Evolutionary conservation across 1,140 invertebrate genomes (phyloP).

Genomic region (Lucilia cuprina): DNA sequence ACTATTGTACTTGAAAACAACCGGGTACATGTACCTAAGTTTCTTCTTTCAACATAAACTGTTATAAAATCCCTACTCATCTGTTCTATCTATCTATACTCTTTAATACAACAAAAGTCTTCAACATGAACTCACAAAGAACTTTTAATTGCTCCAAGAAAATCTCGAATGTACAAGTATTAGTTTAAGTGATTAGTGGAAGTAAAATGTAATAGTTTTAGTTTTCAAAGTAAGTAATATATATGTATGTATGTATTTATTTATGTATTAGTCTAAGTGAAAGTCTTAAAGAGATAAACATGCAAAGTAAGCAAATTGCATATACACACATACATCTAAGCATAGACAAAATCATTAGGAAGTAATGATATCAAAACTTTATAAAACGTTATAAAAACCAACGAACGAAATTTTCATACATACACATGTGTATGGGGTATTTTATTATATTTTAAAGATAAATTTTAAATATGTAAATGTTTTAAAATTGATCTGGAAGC

Average conservation of each 20-base stretch:
- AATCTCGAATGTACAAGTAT: background rate
- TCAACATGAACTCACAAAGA: constrained; percentile 2
- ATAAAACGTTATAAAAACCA: background rate
- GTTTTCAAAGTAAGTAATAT: background rate
- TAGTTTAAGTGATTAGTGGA: constrained; percentile 7
- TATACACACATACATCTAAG: background rate
- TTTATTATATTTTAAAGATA: background rate
- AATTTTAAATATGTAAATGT: no score
- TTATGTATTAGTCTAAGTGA: background rate
- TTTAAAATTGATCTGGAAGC: no score
- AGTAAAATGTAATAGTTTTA: background rate
- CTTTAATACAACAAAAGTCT: background rate
- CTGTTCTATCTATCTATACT: no score
- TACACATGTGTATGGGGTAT: background rate
- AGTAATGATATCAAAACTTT: background rate
- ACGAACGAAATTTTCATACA: no score
- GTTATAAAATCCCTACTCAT: no score
- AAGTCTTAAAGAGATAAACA: background rate
- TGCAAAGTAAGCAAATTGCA: background rate
- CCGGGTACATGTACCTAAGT: no score
- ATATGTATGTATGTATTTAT: background rate
- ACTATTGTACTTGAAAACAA: no score
- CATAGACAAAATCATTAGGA: background rate
- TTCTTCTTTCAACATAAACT: no score
- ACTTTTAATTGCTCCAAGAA: constrained; percentile 15